Base-by-base conservation (phyloP, 2,113 vertebrate genomes). In the Hippocampus guttulatus region DNA sequence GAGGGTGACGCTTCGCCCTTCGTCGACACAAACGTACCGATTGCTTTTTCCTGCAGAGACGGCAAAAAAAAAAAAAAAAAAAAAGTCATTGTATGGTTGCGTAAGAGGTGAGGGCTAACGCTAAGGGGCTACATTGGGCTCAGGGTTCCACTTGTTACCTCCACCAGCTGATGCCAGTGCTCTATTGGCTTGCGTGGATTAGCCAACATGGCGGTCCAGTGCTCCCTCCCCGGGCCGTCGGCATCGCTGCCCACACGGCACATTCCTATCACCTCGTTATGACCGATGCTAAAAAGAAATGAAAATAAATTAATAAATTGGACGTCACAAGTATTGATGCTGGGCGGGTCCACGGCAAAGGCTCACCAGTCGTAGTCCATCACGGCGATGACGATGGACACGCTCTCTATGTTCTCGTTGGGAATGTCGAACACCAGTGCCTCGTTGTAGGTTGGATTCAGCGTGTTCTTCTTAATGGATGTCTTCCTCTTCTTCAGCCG, bases 121-220 rank as follows among this genome's bases (percentile, higher is more conserved):
- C 52, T 9, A 55, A 55, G 2, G 2, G 3, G 21, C 20, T 51
- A 51, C 0, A 2, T n/a, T 55, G 3, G 25, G 14, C 14, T 33
- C 3, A 8, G 30, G 15, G 15, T 8, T 61, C 8, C 14, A 8
- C 58, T 71, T 55, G 64, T 61, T 84, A 91, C 89, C 95, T 96
- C 95, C 69, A 96, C 92, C 62, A 97, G 93, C 84, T 94, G 94
- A 78, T 97, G 93, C 95, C 95, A 97, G 81, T 95, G 95, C 70
- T 96, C 95, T 67, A 97, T 95, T n/a, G 95, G 95, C 79, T 97
- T 96, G 72, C 95, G 94, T 8, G 95, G 95, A 74, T 96, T 96
- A 47, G 93, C 94, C 90, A 97, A 79, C 95, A 97, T 97, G 90
- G 95, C 95, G 0, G 91, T 81, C 95, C 95, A 96, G 91, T 97